A percentile compares a stretch with the other conserved stretches of the same genome.
phyloP scores from a whole-genome alignment of 2,113 vertebrate genomes.

The Sturnira hondurensis region DNA sequence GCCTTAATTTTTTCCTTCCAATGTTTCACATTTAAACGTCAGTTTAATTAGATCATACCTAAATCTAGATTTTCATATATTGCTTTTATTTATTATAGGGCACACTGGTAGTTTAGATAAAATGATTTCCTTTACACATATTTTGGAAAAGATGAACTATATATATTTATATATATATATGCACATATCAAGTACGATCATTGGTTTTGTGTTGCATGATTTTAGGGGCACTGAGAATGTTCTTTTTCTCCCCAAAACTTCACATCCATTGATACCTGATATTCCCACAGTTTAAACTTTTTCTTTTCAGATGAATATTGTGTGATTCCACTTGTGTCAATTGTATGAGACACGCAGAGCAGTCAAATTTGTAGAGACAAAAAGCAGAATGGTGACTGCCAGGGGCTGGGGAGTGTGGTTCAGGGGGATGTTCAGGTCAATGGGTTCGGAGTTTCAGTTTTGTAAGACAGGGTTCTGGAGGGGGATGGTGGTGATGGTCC shows the following conservation, averaged over 20 bases:
- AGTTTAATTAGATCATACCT: neutral
- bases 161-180: too few species aligned
- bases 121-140: neutral
- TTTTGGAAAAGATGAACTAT: neutral
- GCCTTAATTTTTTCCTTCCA: neutral
- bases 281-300: neutral
- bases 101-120: neutral
- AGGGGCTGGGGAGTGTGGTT: neutral
- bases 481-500: neutral
- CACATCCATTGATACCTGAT: neutral
- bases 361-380: neutral
- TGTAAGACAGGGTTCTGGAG: neutral
- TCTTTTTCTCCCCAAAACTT: neutral
- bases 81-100: neutral
- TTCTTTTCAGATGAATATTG: neutral
- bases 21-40: neutral
- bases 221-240: neutral
- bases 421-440: neutral
- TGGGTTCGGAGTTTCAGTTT: neutral
- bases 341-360: neutral
- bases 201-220: neutral
- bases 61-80: neutral
- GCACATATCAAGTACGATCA: neutral
- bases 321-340: neutral
- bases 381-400: neutral